phyloP scores from a whole-genome alignment of 2,888 invertebrate species.

The Lochmaea capreae region DNA sequence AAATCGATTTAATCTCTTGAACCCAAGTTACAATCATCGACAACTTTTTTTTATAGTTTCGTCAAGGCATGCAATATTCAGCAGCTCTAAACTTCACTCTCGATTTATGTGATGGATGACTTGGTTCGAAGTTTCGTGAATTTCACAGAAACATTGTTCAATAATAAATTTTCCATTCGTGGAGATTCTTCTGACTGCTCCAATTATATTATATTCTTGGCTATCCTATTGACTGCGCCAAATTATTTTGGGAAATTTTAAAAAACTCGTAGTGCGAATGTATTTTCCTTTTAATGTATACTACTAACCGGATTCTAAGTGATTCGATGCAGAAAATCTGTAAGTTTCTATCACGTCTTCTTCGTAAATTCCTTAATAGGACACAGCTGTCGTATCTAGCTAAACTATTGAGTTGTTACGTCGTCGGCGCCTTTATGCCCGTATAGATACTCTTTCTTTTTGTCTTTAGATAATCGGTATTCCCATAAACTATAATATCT shows the following conservation, averaged over 20 bases:
- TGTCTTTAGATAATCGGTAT: slow-evolving; percentile 26
- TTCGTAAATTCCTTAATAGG: slow-evolving; percentile 28
- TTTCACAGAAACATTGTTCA: background rate
- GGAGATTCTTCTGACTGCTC: too few species aligned
- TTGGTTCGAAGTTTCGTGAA: background rate
- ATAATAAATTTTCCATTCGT: too few species aligned
- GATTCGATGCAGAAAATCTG: slow-evolving; percentile 6
- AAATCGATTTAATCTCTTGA: background rate
- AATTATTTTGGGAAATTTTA: too few species aligned
- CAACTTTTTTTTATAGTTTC: background rate
- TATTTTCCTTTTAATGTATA: too few species aligned
- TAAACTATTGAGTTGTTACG: slow-evolving; percentile 33
- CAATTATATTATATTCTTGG: too few species aligned
- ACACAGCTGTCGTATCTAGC: slow-evolving; percentile 29
- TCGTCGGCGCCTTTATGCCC: slow-evolving; percentile 29
- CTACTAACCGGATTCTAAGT: background rate
- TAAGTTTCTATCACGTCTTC: slow-evolving; percentile 30
- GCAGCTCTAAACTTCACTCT: background rate
- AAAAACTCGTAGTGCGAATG: too few species aligned
- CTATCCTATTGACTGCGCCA: too few species aligned
- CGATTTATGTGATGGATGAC: background rate
- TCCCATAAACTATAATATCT: slow-evolving; percentile 28
- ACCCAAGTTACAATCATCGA: background rate
- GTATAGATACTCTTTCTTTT: slow-evolving; percentile 24
- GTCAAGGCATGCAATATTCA: background rate